phyloP scores from a whole-genome alignment of 92 coral and sea anemone genomes.

The Palythoa grandis region DNA sequence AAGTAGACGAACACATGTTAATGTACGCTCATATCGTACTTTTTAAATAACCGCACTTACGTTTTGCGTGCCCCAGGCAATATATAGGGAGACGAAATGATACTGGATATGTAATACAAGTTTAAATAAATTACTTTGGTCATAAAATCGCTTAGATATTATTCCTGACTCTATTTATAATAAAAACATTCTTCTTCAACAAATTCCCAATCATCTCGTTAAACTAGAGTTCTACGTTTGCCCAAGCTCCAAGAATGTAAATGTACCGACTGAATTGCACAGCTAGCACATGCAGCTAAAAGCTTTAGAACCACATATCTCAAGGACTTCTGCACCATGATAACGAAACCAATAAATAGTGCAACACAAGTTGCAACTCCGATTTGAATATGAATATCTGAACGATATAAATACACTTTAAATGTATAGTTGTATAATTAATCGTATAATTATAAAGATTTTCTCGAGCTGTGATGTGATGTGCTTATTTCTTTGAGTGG shows the following conservation, averaged over 20 bases:
- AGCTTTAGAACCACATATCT: not conserved
- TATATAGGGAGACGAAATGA: not conserved
- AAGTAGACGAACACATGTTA: not conserved
- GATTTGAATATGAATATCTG: not conserved
- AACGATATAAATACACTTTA: slow-evolving; percentile 27
- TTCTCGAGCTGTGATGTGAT: slow-evolving; percentile 11
- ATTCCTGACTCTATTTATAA: not conserved
- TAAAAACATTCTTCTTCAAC: not conserved
- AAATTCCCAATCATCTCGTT: not conserved
- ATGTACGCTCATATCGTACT: not conserved
- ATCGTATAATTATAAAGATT: not conserved
- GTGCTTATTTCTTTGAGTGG: not conserved
- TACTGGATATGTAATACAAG: not conserved
- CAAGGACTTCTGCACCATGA: not conserved
- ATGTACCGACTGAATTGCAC: not conserved
- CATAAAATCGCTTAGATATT: not conserved
- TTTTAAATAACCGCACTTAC: not conserved
- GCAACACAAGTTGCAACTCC: not conserved
- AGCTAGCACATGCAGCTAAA: not conserved
- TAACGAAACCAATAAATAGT: slow-evolving; percentile 22
- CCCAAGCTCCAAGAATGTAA: not conserved
- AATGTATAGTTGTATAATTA: slow-evolving; percentile 11
- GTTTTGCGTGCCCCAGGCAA: not conserved
- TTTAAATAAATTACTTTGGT: slow-evolving; percentile 20
- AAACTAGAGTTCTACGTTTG: not conserved